Evolutionary conservation across 2,797 vertebrate genomes (phyloP), one percentile per base, ranked within the genome.

Genomic region (Xiphophorus birchmanni): DNA sequence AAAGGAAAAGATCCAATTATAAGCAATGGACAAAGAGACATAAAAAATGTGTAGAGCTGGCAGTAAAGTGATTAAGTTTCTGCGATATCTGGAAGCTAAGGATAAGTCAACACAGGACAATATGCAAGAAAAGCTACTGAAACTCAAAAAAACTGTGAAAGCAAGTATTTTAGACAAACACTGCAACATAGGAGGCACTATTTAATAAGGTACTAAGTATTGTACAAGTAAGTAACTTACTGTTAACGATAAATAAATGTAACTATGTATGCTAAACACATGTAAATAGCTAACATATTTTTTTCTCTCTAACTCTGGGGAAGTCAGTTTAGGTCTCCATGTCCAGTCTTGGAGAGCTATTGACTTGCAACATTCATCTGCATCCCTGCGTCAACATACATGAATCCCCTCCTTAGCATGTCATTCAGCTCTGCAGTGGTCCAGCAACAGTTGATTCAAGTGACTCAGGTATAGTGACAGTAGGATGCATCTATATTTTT

Each of bases 1-100:
- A n/a, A 71, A 88, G 80, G 81, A 82, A 80, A 90, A 69, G 56
- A 74, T 81, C 79, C 77, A 71, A 84, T 89, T 83, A 75, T 77
- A 80, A 71, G 23, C 73, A 76, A 23, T 9, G 44, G 58, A 73
- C 82, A 23, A 76, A 87, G 82, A 65, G 80, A 85, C 44, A 79
- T 5, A 2, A 67, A 80, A 65, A 65, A 23, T 12, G 65, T 29
- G 67, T 75, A 77, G 54, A 73, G 67, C 47, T 37, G 63, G 76
- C 48, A 76, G 71, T n/a, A 26, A 76, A 80, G 75, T 40, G 77
- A 88, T 75, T 45, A 29, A 72, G 12, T 45, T 72, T 72, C 13
- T 72, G 69, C 75, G 50, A 17, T 76, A 52, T 80, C 77, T 72
- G 12, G 50, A 45, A 74, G 54, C 76, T 17, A 77, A 80, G 42